Evolutionary conservation across 2,113 vertebrate species (phyloP).

Genomic region (Talpa occidentalis): DNA sequence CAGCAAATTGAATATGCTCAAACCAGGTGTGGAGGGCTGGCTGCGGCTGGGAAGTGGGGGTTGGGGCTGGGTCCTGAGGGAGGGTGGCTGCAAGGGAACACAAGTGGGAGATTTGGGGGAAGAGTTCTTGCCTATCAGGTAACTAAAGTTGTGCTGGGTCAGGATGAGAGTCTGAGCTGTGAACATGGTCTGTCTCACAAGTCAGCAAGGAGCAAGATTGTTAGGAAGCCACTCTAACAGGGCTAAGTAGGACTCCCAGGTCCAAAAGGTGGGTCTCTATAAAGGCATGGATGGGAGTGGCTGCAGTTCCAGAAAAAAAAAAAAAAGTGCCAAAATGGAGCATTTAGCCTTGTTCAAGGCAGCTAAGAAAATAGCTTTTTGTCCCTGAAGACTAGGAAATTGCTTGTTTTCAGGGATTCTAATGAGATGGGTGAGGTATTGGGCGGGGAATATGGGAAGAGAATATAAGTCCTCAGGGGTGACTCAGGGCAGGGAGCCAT

Average conservation of each 20-base stretch:
- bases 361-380: constrained; percentile 58
- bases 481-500: constrained; percentile 44
- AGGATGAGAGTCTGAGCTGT: not conserved
- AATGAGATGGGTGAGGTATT: constrained; percentile 66
- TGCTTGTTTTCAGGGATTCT: constrained; percentile 74
- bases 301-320: not conserved
- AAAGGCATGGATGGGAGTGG: constrained; percentile 43
- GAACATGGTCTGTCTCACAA: not conserved
- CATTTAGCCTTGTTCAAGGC: constrained; percentile 55
- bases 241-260: constrained; percentile 4
- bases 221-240: not conserved
- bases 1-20: constrained; percentile 88
- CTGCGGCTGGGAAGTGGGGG: not conserved
- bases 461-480: constrained; percentile 15
- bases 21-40: constrained; percentile 86
- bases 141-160: not conserved
- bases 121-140: not conserved
- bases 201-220: not conserved
- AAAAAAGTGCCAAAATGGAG: constrained; percentile 56
- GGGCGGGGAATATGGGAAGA: constrained; percentile 32
- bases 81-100: not conserved
- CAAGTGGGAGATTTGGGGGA: not conserved
- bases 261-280: not conserved
- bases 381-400: constrained; percentile 71
- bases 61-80: not conserved